Conservation (phyloP, 2,888 invertebrate species). For the Drosophila putrida region DNA sequence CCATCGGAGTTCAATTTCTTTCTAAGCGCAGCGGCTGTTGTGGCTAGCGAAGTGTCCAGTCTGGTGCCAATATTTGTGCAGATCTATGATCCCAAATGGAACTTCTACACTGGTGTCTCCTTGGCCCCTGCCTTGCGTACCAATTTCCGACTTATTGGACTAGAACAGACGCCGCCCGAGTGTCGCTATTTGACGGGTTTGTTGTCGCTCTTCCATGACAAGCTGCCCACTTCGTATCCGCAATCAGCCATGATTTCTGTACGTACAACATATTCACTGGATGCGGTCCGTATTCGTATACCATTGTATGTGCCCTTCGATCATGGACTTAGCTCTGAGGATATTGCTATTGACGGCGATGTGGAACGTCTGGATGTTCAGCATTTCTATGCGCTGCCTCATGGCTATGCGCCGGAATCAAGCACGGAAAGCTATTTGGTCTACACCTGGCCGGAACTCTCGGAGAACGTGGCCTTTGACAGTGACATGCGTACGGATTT, state of each 20-base stretch:
- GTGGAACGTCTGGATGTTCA: slow-evolving; percentile 48
- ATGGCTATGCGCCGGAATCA: slow-evolving; percentile 94
- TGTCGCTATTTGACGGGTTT: slow-evolving; percentile 94
- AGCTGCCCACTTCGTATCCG: slow-evolving; percentile 89
- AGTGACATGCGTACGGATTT: slow-evolving; percentile 95
- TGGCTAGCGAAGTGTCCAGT: slow-evolving; percentile 90
- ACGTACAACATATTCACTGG: slow-evolving; percentile 88
- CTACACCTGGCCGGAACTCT: slow-evolving; percentile 94
- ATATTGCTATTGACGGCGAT: slow-evolving; percentile 53
- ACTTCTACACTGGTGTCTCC: slow-evolving; percentile 92
- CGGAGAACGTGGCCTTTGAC: slow-evolving; percentile 94
- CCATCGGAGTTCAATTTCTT: slow-evolving; percentile 90
- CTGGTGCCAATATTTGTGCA: slow-evolving; percentile 94
- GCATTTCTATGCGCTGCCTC: slow-evolving; percentile 89
- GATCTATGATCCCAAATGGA: slow-evolving; percentile 91
- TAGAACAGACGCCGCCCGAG: slow-evolving; percentile 92
- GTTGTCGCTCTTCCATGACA: slow-evolving; percentile 95
- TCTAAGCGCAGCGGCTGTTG: slow-evolving; percentile 93
- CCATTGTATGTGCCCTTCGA: slow-evolving; percentile 77
- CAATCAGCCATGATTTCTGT: slow-evolving; percentile 89
- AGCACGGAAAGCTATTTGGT: slow-evolving; percentile 91
- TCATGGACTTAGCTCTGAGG: slow-evolving; percentile 66
- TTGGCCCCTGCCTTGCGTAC: slow-evolving; percentile 90
- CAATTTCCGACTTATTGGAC: slow-evolving; percentile 95
- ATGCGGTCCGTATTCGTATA: slow-evolving; percentile 83